Evolutionary conservation across 2,888 invertebrate genomes (phyloP).

Genomic region (Dascillus cervinus): DNA sequence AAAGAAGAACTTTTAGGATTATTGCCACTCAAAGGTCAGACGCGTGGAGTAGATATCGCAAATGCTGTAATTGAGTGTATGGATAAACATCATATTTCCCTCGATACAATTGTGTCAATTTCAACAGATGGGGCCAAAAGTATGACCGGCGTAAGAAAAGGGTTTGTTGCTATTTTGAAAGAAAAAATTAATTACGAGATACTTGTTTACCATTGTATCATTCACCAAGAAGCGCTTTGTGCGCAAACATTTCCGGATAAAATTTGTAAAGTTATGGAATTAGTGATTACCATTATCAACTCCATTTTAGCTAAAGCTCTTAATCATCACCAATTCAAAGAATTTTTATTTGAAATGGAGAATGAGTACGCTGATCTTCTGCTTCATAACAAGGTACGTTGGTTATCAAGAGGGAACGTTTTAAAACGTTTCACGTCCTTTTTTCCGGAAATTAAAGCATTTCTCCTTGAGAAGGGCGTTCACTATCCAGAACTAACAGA

Average conservation of each 20-base stretch:
- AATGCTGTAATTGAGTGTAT: slow-evolving; percentile 21
- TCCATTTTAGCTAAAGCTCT: slow-evolving; percentile 22
- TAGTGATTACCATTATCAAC: slow-evolving; percentile 17
- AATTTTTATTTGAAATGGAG: slow-evolving; percentile 26
- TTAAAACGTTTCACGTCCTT: slow-evolving; percentile 16
- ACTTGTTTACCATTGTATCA: slow-evolving; percentile 25
- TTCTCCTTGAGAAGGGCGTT: slow-evolving; percentile 27
- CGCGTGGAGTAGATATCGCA: slow-evolving; percentile 22
- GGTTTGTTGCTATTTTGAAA: slow-evolving; percentile 18
- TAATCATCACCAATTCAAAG: slow-evolving; percentile 25
- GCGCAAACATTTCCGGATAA: slow-evolving; percentile 24
- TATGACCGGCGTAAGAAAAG: slow-evolving; percentile 22
- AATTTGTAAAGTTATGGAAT: slow-evolving; percentile 21
- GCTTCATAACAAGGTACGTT: slow-evolving; percentile 22
- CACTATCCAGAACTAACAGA: slow-evolving; percentile 26
- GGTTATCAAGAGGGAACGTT: slow-evolving; percentile 22
- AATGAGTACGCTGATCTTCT: slow-evolving; percentile 20
- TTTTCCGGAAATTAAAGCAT: slow-evolving; percentile 24
- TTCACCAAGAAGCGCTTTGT: slow-evolving; percentile 26
- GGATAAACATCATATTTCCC: slow-evolving; percentile 15
- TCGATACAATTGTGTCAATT: slow-evolving; percentile 21
- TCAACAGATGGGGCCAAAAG: slow-evolving; percentile 21
- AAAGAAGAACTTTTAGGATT: slow-evolving; percentile 20
- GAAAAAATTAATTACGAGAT: slow-evolving; percentile 23
- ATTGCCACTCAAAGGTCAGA: slow-evolving; percentile 18